Evolutionary conservation across 2,888 invertebrate species (phyloP), one percentile per base, ranked within the genome.

Genomic region (Hirtodrosophila confusa): DNA sequence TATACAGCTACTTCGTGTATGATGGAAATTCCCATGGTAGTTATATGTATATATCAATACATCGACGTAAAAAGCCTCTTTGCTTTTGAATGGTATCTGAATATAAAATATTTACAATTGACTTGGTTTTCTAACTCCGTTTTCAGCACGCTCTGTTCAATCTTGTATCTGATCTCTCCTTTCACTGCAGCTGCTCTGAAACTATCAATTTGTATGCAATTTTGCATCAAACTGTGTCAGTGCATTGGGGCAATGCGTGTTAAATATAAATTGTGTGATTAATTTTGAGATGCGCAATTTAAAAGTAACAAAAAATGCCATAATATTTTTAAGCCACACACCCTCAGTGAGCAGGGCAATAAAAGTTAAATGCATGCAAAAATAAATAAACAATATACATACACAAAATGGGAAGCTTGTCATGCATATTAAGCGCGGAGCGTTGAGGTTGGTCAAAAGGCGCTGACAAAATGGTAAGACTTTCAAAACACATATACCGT

Each of bases 361-460:
- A 76, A 72, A 80, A 74, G 48, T 63, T 68, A 49, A 63, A 63
- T 51, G 23, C 69, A 61, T 51, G 23, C 69, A 61, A 63, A 50
- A 75, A 56, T 23, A 56, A 31, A 31, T 31, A 60, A 56, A 29
- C 1, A 11, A 61, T 29, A 48, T 60, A 61, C 56, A 62, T 27
- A 48, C 63, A 75, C 58, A 65, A 62, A 75, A 68, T 67, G 61
- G 68, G 63, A 53, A 66, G 61, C 75, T 47, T 51, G 72, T 48
- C 63, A 49, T 69, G 82, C 78, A 86, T 82, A 73, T 66, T 75
- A 83, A 80, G 31, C 36, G 51, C 10, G 24, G 11, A 11, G 54
- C 62, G 73, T 80, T 86, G 82, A 78, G 82, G 85, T 63, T 83
- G 85, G 87, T 86, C 82, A 83, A 78, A 84, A 80, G 58, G 37